Conservation (phyloP, 1,140 invertebrate species). For the Drosophila sturtevanti region DNA sequence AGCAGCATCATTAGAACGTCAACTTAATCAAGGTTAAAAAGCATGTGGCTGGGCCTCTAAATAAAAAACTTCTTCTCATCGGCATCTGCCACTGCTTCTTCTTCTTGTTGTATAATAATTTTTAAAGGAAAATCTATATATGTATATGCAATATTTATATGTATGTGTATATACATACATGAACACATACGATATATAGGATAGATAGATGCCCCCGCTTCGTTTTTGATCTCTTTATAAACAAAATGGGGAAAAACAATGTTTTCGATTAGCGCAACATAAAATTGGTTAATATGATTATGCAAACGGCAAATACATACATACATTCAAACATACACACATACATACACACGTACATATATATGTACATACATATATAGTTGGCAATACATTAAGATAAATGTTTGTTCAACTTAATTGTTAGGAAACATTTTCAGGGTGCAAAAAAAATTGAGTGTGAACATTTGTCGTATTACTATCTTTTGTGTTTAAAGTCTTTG, state of each 20-base stretch:
- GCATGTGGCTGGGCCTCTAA: conserved; percentile 47
- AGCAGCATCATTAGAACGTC: conserved; percentile 75
- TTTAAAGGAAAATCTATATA: neutral
- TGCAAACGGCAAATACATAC: neutral
- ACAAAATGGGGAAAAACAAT: neutral
- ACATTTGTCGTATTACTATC: neutral
- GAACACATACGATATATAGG: neutral
- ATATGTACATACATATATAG: too few relatives aligned
- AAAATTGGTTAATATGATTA: conserved; percentile 3
- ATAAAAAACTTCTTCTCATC: neutral
- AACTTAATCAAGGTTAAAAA: conserved; percentile 79
- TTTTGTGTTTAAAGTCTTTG: neutral
- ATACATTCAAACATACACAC: too few relatives aligned
- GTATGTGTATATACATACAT: neutral
- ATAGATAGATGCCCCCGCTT: neutral
- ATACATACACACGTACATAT: too few relatives aligned
- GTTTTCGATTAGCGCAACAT: neutral
- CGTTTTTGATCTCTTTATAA: conserved; percentile 4
- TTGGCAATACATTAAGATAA: neutral
- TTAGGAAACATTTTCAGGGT: neutral
- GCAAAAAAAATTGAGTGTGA: neutral
- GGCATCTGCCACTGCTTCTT: neutral
- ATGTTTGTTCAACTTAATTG: conserved; percentile 1
- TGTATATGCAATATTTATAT: too few relatives aligned
- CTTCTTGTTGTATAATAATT: neutral